Percentiles rank a stretch among this genome's conserved stretches.
These are phyloP conservation scores for Chiloscyllium plagiosum DNA, from an alignment of 2,113 vertebrate genomes.

Conservation along the genomic window DNA sequence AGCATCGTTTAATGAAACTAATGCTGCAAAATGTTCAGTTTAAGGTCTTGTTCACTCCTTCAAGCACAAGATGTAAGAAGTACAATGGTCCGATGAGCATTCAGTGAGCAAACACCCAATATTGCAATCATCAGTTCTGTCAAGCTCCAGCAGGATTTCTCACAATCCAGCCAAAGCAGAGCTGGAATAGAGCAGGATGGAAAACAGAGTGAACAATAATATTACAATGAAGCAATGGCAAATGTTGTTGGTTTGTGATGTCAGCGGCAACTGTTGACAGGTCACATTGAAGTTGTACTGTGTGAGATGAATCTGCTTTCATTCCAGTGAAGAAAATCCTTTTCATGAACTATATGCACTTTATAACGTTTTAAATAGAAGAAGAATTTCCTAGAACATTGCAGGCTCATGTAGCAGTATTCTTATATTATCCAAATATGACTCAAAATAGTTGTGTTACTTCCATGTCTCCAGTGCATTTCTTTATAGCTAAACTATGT, in stretches of 20 bases:
- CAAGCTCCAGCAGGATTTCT: neutral
- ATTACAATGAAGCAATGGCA: neutral
- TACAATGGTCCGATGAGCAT: neutral
- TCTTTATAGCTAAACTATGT: too few relatives aligned
- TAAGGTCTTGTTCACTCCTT: neutral
- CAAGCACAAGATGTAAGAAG: neutral
- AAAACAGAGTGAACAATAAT: neutral
- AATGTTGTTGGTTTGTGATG: neutral
- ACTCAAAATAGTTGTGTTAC: too few relatives aligned
- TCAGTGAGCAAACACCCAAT: neutral
- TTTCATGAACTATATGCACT: too few relatives aligned
- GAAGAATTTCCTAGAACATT: too few relatives aligned
- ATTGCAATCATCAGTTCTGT: neutral
- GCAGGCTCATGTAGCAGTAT: too few relatives aligned
- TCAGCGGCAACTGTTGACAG: neutral
- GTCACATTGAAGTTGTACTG: too few relatives aligned
- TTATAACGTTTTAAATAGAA: too few relatives aligned
- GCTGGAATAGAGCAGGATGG: neutral
- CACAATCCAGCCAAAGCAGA: neutral
- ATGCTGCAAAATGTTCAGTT: neutral
- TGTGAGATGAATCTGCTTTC: too few relatives aligned
- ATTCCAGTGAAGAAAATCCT: too few relatives aligned
- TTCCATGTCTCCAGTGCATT: too few relatives aligned
- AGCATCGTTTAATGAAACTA: neutral
- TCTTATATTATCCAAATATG: too few relatives aligned